Evolutionary conservation across 2,888 invertebrate genomes (phyloP), one percentile per base, ranked within the genome.

Genomic region (Cantharis nigra): DNA sequence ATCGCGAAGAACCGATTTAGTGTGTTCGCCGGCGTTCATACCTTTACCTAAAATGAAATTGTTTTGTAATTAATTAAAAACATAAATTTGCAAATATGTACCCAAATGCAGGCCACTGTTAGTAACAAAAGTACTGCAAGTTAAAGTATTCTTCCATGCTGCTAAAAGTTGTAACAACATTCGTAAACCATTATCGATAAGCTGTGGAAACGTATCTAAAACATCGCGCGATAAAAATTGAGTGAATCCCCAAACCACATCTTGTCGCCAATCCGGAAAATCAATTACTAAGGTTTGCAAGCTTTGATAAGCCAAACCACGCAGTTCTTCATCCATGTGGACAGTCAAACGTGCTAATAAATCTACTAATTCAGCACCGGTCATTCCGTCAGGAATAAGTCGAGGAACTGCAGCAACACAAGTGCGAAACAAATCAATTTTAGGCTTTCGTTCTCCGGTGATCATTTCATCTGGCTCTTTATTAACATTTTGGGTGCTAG

Each of bases 341-440:
- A 99, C 96, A 0, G 98, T 99, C 69, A 99, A 91, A 5, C 99
- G 92, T 63, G 97, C 95, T 3, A 99, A 90, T 81, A 99, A 90
- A 85, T 99, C 99, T 3, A 99, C 97, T 76, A 99, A 90, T 88
- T 99, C 99, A 33, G 94, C 93, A 11, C 96, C 93, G 14, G 95
- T 96, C 97, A 99, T 98, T 11, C 98, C 98, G 86, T 99, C 99
- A 0, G 99, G 99, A 83, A 99, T 97, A 23, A 99, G 90, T 79
- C 99, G 93, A 0, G 99, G 99, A 84, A 99, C 98, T 5, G 99
- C 98, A 9, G 99, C 99, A 14, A 99, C 97, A 86, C 99, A 99
- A 0, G 99, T 99, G 65, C 99, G 92, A 87, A 99, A 99, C 83
- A 99, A 90, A 89, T 99, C 99, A 82, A 99, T 97, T 86, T 98